A percentile compares a stretch with the other conserved stretches of the same genome.
Evolutionary conservation across 2,113 vertebrate genomes (phyloP).

Genomic region (Sphyrna mokarran): DNA sequence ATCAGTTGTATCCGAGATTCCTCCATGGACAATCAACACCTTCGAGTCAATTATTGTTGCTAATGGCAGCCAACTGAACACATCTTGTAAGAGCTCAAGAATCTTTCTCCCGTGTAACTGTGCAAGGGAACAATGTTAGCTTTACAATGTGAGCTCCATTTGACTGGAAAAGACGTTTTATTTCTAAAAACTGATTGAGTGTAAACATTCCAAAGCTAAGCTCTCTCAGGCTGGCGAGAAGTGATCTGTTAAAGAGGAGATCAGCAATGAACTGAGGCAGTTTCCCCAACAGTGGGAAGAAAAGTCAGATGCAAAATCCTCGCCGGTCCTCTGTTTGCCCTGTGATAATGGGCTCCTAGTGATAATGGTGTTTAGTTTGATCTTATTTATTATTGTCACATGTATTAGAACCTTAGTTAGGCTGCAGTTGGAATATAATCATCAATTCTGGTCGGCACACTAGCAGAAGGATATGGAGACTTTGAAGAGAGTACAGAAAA

Average conservation of each 20-base stretch:
- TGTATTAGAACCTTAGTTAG: no score
- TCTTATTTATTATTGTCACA: no score
- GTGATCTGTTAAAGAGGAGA: not conserved
- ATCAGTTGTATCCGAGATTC: conserved; percentile 85
- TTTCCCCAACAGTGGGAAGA: not conserved
- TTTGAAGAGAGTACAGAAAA: no score
- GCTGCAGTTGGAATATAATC: no score
- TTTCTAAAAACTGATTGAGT: not conserved
- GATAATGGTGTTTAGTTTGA: not conserved
- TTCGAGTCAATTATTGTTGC: conserved; percentile 84
- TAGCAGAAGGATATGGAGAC: no score
- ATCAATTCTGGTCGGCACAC: no score
- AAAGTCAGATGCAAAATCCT: not conserved
- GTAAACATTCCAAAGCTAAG: not conserved
- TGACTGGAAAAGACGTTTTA: not conserved
- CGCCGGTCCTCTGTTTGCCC: not conserved
- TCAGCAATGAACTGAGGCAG: not conserved
- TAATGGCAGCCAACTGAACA: conserved; percentile 84
- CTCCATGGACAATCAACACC: conserved; percentile 85
- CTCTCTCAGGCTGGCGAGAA: not conserved
- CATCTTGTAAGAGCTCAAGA: conserved; percentile 70
- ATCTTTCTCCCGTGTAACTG: conserved; percentile 75
- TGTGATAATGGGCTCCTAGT: not conserved
- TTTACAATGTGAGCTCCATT: not conserved
- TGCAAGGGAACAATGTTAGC: not conserved